Conservation (phyloP, 2,797 vertebrate species). For the Acestrorhynchus altus region DNA sequence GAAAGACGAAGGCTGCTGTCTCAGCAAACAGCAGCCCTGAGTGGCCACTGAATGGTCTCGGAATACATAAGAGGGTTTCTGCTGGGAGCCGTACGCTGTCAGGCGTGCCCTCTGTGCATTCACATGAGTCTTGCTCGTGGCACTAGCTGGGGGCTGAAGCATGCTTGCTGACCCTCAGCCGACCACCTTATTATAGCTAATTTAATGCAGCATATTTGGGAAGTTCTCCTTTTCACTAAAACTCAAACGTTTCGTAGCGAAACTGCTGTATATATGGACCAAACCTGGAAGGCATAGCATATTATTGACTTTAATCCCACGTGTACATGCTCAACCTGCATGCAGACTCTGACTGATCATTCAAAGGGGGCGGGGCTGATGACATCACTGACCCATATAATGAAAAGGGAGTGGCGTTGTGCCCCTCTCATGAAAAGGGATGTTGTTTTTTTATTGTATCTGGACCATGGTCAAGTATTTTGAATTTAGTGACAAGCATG, state of each 20-base stretch:
- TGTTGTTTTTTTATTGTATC: too few relatives aligned
- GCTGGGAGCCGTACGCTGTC: conserved; percentile 31
- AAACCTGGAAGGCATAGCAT: background rate
- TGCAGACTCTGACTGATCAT: too few relatives aligned
- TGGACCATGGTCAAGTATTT: too few relatives aligned
- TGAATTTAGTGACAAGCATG: too few relatives aligned
- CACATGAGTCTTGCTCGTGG: background rate
- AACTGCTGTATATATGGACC: background rate
- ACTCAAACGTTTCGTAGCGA: conserved; percentile 15
- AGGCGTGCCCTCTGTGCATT: background rate
- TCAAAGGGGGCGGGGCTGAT: too few relatives aligned
- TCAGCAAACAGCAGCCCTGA: conserved; percentile 74
- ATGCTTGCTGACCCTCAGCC: conserved; percentile 8
- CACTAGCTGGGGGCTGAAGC: background rate
- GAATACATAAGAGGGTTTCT: conserved; percentile 55
- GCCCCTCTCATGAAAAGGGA: too few relatives aligned
- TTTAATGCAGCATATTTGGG: conserved; percentile 19
- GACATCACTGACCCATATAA: too few relatives aligned
- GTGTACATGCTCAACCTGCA: too few relatives aligned
- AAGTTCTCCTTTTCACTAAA: conserved; percentile 39
- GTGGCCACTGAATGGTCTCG: background rate
- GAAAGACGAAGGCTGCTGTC: conserved; percentile 72
- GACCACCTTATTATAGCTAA: conserved; percentile 12
- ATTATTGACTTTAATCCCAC: background rate
- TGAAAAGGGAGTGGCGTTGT: too few relatives aligned